These are phyloP conservation scores for Platalea minor DNA, from an alignment of 2,797 vertebrate species.

Conservation along the genomic window DNA sequence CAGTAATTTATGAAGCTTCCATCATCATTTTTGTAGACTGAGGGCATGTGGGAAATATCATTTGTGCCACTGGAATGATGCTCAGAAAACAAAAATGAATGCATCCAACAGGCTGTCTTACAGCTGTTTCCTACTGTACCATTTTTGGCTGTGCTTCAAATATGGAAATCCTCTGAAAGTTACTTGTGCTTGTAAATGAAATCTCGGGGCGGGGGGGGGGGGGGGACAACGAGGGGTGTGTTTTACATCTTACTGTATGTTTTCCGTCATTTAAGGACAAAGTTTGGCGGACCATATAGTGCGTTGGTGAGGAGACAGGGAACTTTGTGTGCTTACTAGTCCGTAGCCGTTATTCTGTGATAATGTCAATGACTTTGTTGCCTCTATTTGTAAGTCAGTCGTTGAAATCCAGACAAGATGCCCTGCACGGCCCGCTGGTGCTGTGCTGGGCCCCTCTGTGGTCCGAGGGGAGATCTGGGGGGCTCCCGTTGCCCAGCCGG, in stretches of 20 bases:
- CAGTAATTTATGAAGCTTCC: conserved; percentile 52
- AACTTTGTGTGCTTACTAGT: fast-evolving
- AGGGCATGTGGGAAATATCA: conserved; percentile 36
- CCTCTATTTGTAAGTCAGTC: neutral
- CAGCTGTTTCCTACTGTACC: conserved; percentile 15
- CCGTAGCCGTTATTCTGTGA: neutral
- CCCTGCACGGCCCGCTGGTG: neutral
- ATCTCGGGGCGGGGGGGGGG: too few relatives aligned
- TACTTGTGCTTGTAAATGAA: neutral
- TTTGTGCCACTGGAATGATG: conserved; percentile 55
- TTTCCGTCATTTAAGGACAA: neutral
- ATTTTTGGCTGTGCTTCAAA: neutral
- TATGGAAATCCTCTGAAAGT: neutral
- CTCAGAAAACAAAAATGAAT: conserved; percentile 35
- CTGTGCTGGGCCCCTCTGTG: neutral
- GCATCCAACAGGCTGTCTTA: neutral
- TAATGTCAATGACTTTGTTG: neutral
- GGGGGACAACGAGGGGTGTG: too few relatives aligned
- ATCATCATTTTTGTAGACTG: conserved; percentile 23
- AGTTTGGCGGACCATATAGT: neutral
- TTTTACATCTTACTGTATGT: neutral
- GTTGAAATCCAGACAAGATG: neutral
- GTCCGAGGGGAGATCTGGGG: neutral
- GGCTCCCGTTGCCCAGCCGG: neutral
- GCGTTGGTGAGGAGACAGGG: neutral